These are phyloP conservation scores for Perizoma flavofasciatum DNA, from an alignment of 2,888 invertebrate species.

Conservation along the genomic window DNA sequence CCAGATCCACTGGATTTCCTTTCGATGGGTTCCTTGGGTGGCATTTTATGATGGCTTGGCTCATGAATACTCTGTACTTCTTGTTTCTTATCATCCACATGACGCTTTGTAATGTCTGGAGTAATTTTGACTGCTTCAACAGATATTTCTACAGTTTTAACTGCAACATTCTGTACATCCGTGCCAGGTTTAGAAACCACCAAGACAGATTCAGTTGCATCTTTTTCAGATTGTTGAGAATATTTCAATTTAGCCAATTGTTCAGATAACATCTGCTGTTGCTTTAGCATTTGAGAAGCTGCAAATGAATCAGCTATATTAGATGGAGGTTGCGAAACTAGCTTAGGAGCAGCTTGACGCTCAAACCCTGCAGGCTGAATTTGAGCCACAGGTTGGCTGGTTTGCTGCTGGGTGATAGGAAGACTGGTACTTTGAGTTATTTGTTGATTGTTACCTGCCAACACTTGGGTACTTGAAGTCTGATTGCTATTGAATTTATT, in stretches of 20 bases:
- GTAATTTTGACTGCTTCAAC: constrained; percentile 51
- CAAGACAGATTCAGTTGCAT: constrained; percentile 67
- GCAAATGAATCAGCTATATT: constrained; percentile 51
- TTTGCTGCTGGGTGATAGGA: constrained; percentile 50
- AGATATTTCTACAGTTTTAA: constrained; percentile 53
- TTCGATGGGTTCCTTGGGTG: constrained; percentile 76
- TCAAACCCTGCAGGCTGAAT: constrained; percentile 52
- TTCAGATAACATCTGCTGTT: constrained; percentile 47
- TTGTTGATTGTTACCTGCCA: constrained; percentile 49
- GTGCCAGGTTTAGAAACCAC: constrained; percentile 63
- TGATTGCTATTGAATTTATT: constrained; percentile 50
- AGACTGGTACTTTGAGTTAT: constrained; percentile 46
- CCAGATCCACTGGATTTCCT: constrained; percentile 75
- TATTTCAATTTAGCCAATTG: constrained; percentile 57
- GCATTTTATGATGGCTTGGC: constrained; percentile 60
- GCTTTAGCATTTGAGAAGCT: constrained; percentile 56
- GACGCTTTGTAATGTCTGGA: constrained; percentile 57
- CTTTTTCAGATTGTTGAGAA: constrained; percentile 68
- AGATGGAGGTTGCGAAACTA: constrained; percentile 43
- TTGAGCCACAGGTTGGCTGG: constrained; percentile 42
- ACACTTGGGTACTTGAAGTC: constrained; percentile 46
- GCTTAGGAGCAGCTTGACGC: constrained; percentile 48
- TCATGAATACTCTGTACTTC: constrained; percentile 65
- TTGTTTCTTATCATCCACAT: constrained; percentile 64
- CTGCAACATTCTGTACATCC: constrained; percentile 54